Base-by-base conservation (phyloP, 2,113 vertebrate genomes). In the Ivindomyrus marchei region DNA sequence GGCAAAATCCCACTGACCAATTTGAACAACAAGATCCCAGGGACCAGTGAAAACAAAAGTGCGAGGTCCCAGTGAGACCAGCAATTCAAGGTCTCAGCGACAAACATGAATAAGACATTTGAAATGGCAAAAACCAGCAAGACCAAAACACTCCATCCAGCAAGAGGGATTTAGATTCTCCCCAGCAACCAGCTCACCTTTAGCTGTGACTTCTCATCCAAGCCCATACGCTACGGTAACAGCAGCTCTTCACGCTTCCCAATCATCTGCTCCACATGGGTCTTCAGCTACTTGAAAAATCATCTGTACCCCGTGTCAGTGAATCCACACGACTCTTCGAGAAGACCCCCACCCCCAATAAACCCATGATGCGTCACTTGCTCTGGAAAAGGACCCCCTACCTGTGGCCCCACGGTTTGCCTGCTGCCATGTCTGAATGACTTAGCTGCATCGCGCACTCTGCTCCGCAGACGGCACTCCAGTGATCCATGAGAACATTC, bases 181-280 rank as follows among this genome's bases (percentile, higher is more conserved):
- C 36, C 42, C 83, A 46, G 45, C 17, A 84, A 47, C 39, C 39
- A 85, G 83, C 39, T 42, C 45, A 47, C 21, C 36, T 56, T 85
- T 27, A 89, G 21, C 89, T 42, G 21, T 10, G 10, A 21, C 42
- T 58, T 8, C 53, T 56, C 45, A 87, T 39, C 47, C 45, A 87
- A 77, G 47, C 21, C 9, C 46, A 42, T 80, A 80, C 2, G 36
- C 53, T 42, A 77, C 4, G 1, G 4, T 46, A 87, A 27, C 83
- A 85, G 24, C 19, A 24, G 39, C 45, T 46, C 9, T 24, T 85
- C 39, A n/a, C n/a, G 10, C 53, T 10, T 24, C 42, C 83, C 52
- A 77, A 70, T 89, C 85, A 84, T 36, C 89, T 84, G 85, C 47
- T 49, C 47, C 47, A 88, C 89, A 88, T 90, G 89, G 90, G 13